Evolutionary conservation across 2,113 vertebrate genomes (phyloP), one percentile per base, ranked within the genome.

Genomic region (Toxotes jaculatrix): DNA sequence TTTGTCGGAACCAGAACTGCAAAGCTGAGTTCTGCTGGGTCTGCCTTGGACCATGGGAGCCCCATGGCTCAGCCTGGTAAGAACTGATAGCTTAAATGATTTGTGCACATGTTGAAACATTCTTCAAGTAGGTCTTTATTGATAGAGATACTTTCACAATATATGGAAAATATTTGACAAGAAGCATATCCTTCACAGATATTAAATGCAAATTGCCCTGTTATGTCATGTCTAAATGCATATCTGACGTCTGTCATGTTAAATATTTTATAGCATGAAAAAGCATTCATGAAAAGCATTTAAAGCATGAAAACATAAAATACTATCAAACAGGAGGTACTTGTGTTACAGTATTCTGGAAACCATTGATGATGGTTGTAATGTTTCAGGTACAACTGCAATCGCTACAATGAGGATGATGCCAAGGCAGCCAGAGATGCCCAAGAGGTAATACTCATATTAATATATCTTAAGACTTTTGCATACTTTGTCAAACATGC

Each of bases 11-110:
- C 95, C 98, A 99, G 96, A 99, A 99, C 93, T 99, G 98, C 96
- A 99, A 99, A 97, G 98, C 98, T 3, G 98, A 99, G 93, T 99
- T 99, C 94, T 99, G 98, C 94, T 99, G 98, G 98, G 98, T 99
- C 86, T 99, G 98, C 92, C 95, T 99, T 93, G 98, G 98, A 68
- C 98, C 98, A 72, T 99, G 98, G 98, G 98, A 99, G 88, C 98
- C 98, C 16, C 98, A 99, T 0, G 98, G 98, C 91, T 99, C 98
- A 88, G 98, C 98, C 93, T 99, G 98, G 98, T 99, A 94, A 94
- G 96, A 82, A 62, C 11, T 74, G 38, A 45, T 36, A 38, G 12
- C 40, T 21, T 34, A n/a, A 55, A 57, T 40, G 1, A 59, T 6
- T 60, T 34, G 4, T 60, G 7, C 27, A n/a, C 10, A 12, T 61